phyloP scores from a whole-genome alignment of 2,797 vertebrate species.

The Adrianichthys oophorus region DNA sequence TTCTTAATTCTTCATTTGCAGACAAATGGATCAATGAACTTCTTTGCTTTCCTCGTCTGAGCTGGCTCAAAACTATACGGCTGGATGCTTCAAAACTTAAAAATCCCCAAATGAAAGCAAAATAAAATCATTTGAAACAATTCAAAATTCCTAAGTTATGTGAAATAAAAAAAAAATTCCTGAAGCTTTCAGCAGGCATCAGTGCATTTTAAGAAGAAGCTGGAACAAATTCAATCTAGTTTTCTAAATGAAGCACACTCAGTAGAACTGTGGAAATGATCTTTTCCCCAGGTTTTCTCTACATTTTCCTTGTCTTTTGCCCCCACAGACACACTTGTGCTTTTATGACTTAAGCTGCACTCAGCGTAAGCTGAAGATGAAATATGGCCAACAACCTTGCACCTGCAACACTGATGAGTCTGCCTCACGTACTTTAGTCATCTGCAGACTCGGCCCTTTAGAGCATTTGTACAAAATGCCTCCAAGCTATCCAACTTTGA shows the following conservation, averaged over 20 bases:
- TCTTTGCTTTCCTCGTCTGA: too few species aligned
- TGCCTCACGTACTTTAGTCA: constrained; percentile 7
- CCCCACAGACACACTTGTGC: constrained; percentile 10
- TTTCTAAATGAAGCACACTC: constrained; percentile 9
- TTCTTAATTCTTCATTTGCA: too few species aligned
- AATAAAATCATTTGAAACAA: too few species aligned
- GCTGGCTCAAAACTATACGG: too few species aligned
- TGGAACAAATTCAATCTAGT: not conserved
- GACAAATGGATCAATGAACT: too few species aligned
- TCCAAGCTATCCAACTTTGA: constrained; percentile 3
- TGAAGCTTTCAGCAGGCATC: constrained; percentile 7
- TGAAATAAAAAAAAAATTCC: not conserved
- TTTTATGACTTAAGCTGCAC: constrained; percentile 8
- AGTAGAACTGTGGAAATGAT: constrained; percentile 7
- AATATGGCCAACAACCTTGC: constrained; percentile 2
- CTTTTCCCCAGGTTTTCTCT: constrained; percentile 6
- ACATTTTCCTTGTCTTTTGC: constrained; percentile 1
- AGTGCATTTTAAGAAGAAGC: constrained; percentile 1
- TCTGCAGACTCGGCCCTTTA: constrained; percentile 18
- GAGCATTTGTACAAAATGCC: constrained; percentile 19
- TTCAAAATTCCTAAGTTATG: too few species aligned
- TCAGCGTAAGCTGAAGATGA: constrained; percentile 11
- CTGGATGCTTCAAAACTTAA: too few species aligned
- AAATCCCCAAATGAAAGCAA: too few species aligned
- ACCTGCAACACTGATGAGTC: constrained; percentile 29